phyloP scores from a whole-genome alignment of 2,113 vertebrate genomes.

The Cyphomyrus discorhynchus region DNA sequence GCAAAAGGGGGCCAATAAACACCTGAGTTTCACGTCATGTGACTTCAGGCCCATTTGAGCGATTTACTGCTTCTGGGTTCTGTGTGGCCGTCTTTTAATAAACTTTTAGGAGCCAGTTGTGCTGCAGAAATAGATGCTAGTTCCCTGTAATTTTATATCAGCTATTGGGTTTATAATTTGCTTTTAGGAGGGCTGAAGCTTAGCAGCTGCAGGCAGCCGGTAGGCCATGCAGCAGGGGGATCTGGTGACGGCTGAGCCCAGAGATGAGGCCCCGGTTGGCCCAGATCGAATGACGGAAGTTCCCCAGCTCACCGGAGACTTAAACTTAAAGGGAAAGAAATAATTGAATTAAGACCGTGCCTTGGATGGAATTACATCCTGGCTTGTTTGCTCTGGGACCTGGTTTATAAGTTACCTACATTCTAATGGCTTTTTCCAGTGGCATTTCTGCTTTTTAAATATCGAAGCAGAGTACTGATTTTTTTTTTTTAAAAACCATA shows the following conservation, averaged over 20 bases:
- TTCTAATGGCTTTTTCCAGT: slow-evolving; percentile 4
- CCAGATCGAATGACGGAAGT: slow-evolving; percentile 44
- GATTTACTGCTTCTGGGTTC: neutral
- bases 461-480: neutral
- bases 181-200: neutral
- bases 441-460: neutral
- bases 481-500: neutral
- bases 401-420: slow-evolving; percentile 15
- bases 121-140: neutral
- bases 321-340: slow-evolving; percentile 43
- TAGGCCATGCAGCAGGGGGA: slow-evolving; percentile 53
- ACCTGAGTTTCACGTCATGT: neutral
- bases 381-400: slow-evolving; percentile 13
- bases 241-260: slow-evolving; percentile 43
- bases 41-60: neutral
- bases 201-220: neutral
- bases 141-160: neutral
- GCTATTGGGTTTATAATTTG: neutral
- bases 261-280: slow-evolving; percentile 46
- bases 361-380: slow-evolving; percentile 37
- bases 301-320: slow-evolving; percentile 46
- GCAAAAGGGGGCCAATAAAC: neutral
- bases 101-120: neutral
- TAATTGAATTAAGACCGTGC: slow-evolving; percentile 39
- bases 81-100: neutral